phyloP scores from a whole-genome alignment of 2,888 invertebrate species.

The Phyto melanocephala region DNA sequence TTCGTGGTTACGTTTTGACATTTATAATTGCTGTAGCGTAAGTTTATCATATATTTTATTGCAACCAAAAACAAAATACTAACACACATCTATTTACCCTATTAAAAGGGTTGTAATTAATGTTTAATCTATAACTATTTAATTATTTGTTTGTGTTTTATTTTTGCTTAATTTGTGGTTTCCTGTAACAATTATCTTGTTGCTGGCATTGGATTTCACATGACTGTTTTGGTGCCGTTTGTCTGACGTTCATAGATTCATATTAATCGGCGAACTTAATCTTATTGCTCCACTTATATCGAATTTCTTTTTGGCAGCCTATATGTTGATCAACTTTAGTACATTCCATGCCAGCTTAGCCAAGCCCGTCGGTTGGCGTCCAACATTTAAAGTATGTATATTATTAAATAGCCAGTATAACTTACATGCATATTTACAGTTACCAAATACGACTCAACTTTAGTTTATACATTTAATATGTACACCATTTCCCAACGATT shows the following conservation, averaged over 20 bases:
- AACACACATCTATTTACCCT: background rate
- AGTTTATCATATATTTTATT: constrained; percentile 71
- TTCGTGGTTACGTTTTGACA: constrained; percentile 94
- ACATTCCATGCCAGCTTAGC: constrained; percentile 96
- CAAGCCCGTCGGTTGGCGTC: constrained; percentile 93
- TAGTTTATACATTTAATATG: background rate
- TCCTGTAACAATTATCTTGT: background rate
- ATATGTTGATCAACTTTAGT: constrained; percentile 95
- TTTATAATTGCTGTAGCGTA: constrained; percentile 94
- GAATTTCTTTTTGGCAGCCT: constrained; percentile 95
- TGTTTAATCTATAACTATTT: background rate
- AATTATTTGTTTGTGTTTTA: background rate
- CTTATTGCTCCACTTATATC: constrained; percentile 94
- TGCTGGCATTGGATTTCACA: background rate
- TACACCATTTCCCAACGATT: background rate
- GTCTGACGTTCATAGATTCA: constrained; percentile 71
- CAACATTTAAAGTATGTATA: constrained; percentile 88
- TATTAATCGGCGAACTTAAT: constrained; percentile 87
- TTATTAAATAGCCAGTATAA: background rate
- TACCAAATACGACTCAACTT: background rate
- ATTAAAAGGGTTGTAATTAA: background rate
- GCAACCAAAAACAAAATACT: background rate
- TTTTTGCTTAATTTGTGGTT: background rate
- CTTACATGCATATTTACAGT: background rate
- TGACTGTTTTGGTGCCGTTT: constrained; percentile 14